Conservation (phyloP, 2,113 vertebrate genomes). For the Ardeotis arabs region DNA sequence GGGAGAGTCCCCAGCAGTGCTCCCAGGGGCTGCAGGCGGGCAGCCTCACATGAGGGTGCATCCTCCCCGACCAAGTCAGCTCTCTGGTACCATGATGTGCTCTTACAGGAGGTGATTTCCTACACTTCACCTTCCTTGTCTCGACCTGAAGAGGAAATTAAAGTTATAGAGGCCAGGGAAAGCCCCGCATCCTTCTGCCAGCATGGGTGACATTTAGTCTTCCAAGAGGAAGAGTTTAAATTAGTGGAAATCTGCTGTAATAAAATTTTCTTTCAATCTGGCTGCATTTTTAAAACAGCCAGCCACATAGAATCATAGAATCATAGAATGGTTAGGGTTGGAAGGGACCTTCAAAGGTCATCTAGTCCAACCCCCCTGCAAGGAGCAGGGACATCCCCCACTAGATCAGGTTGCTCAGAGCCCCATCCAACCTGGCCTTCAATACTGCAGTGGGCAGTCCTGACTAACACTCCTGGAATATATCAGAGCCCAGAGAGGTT, state of each 20-base stretch:
- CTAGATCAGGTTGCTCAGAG: no score
- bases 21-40: accelerated
- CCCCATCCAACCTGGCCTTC: background rate
- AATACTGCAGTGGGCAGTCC: background rate
- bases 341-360: no score
- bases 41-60: accelerated
- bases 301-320: background rate
- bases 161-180: background rate
- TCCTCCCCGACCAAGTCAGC: background rate
- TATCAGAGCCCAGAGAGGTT: background rate
- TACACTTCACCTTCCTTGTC: background rate
- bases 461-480: background rate
- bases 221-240: background rate
- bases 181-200: background rate
- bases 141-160: background rate
- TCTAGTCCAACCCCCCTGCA: no score
- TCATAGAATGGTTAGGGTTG: no score
- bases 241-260: background rate
- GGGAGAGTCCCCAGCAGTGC: accelerated
- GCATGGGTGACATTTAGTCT: background rate
- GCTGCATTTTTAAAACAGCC: background rate
- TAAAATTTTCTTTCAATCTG: background rate
- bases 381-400: no score
- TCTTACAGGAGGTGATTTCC: background rate
- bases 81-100: background rate